A percentile compares a stretch with the other conserved stretches of the same genome.
Conservation (phyloP, 2,888 invertebrate genomes). For the Strigamia transsilvanica region DNA sequence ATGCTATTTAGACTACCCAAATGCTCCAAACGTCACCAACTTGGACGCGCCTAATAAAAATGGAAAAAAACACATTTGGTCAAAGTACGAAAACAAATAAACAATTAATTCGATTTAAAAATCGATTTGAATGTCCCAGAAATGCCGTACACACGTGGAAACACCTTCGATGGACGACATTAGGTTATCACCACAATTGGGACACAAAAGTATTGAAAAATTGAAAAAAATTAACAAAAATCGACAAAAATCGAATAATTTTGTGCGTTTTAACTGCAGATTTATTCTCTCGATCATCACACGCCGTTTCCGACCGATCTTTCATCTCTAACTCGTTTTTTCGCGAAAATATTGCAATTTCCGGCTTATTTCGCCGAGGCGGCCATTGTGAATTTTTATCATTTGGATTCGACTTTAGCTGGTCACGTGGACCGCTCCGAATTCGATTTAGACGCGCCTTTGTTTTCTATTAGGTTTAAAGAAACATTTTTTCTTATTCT, state of each 20-base stretch:
- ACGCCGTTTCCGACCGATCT: constrained; percentile 69
- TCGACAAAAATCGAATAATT: not conserved
- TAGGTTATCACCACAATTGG: constrained; percentile 99
- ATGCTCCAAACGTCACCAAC: constrained; percentile 69
- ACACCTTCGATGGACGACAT: constrained; percentile 88
- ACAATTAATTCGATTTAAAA: too few species aligned
- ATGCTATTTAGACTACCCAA: constrained; percentile 80
- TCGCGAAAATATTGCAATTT: constrained; percentile 72
- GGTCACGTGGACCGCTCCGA: constrained; percentile 97
- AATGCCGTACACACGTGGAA: constrained; percentile 61
- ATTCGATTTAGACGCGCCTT: constrained; percentile 81
- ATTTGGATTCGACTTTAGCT: constrained; percentile 88
- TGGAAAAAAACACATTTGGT: not conserved
- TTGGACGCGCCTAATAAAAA: constrained; percentile 59
- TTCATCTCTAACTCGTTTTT: constrained; percentile 70
- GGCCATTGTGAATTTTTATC: constrained; percentile 95
- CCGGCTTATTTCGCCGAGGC: constrained; percentile 81
- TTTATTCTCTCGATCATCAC: constrained; percentile 44
- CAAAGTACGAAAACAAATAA: not conserved
- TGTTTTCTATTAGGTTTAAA: constrained; percentile 85
- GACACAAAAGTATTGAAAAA: constrained; percentile 78
- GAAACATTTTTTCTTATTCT: too few species aligned
- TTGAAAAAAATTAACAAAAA: not conserved
- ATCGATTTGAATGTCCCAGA: not conserved
- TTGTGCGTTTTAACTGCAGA: constrained; percentile 19